Base-by-base conservation (phyloP, 1,140 invertebrate genomes). In the Diuraphis noxia region DNA sequence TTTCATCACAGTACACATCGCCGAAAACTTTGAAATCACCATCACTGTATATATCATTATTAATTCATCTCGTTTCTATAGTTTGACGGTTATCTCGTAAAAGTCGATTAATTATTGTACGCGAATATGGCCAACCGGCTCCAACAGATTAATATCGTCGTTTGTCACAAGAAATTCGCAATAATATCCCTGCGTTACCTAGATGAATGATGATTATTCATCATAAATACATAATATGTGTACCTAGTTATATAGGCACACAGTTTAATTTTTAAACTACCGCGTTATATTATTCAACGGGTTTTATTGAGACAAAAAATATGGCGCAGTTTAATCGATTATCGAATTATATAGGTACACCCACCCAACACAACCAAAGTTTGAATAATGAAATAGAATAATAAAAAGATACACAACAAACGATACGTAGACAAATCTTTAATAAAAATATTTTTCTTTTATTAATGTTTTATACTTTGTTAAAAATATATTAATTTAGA, bases 31-130 rank as follows among this genome's bases (percentile, higher is more conserved):
- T 52, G 34, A 86, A 86, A 86, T 86, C 85, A 86, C 85, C 49
- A 86, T 34, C 21, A 13, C 23, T 9, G 17, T n/a, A n/a, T n/a
- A 30, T n/a, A 63, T 25, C 34, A 36, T 52, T 85, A 86, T 34
- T 49, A 86, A 86, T 86, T 86, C 46, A 43, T 52, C 23, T 8
- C 46, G 46, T 49, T 49, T 49, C 85, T 49, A 38, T 52, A 86
- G 34, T 49, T 34, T 86, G 41, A 85, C 30, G n/a, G n/a, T 46
- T 85, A 85, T 23, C 43, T 86, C 46, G 1, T 46, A 43, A 86
- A 86, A 86, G 82, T 52, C 85, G 23, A 52, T 86, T 86, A 86
- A 86, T 52, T 86, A 86, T 86, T 38, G 21, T 86, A 10, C 43
- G 8, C 34, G 41, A 34, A 82, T 30, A 82, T n/a, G 10, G 38